Percentiles rank a stretch among this genome's conserved stretches.
These are phyloP conservation scores for Mormyrus lacerda DNA, from an alignment of 2,113 vertebrate genomes.

Conservation along the genomic window DNA sequence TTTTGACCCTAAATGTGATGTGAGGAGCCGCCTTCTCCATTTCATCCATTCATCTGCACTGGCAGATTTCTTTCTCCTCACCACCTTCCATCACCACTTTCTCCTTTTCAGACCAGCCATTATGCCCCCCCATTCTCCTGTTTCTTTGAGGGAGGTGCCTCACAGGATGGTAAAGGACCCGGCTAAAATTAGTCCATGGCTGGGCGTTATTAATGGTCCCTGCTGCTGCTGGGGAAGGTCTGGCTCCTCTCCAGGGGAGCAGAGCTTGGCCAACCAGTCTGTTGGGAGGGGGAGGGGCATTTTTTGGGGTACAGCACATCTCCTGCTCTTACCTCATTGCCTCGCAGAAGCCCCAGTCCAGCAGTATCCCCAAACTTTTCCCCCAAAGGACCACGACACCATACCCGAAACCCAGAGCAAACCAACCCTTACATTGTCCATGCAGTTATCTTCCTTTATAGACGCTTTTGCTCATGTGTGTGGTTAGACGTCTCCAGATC, in stretches of 20 bases:
- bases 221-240: conserved; percentile 24
- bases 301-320: not conserved
- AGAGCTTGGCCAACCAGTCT: conserved; percentile 25
- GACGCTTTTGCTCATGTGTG: not conserved
- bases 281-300: conserved; percentile 19
- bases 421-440: too few relatives aligned
- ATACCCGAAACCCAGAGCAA: not conserved
- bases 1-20: not conserved
- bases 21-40: not conserved
- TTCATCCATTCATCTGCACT: not conserved
- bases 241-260: conserved; percentile 37
- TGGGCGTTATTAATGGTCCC: conserved; percentile 38
- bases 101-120: not conserved
- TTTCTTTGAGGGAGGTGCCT: conserved; percentile 24
- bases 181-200: conserved; percentile 41
- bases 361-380: not conserved
- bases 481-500: not conserved
- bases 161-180: conserved; percentile 25
- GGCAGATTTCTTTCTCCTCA: not conserved
- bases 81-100: not conserved
- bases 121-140: not conserved
- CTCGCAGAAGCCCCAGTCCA: not conserved
- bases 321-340: not conserved
- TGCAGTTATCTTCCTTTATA: not conserved
- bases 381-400: not conserved